These are phyloP conservation scores for Schizotus pectinicornis DNA, from an alignment of 2,888 invertebrate species.

Conservation along the genomic window DNA sequence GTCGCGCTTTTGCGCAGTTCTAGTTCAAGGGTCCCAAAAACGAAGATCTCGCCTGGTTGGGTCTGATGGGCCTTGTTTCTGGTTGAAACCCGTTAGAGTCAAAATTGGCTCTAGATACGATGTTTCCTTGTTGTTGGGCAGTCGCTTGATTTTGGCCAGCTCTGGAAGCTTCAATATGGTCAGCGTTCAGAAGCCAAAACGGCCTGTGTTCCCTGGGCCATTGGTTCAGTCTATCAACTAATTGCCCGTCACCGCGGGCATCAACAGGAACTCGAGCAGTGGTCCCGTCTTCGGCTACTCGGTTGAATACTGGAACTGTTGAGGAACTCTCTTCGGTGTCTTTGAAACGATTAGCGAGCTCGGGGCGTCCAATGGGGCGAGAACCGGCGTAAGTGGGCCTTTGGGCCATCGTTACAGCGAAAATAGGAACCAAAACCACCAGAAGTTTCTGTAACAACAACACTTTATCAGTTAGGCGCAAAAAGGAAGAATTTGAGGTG, in stretches of 20 bases:
- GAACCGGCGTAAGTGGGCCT: slow-evolving; percentile 70
- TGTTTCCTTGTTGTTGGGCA: slow-evolving; percentile 8
- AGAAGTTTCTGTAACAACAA: slow-evolving; percentile 37
- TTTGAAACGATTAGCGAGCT: slow-evolving; percentile 58
- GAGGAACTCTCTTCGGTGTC: slow-evolving; percentile 45
- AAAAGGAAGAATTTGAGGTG: too few relatives aligned
- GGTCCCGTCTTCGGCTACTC: slow-evolving; percentile 61
- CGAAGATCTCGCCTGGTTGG: slow-evolving; percentile 24
- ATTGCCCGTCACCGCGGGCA: slow-evolving; percentile 68
- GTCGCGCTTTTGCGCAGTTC: not conserved
- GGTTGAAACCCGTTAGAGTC: not conserved
- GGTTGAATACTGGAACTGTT: slow-evolving; percentile 54
- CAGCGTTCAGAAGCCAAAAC: slow-evolving; percentile 76
- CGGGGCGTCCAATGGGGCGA: slow-evolving; percentile 66
- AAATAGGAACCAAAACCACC: slow-evolving; percentile 27
- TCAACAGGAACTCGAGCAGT: slow-evolving; percentile 66
- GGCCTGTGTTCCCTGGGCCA: slow-evolving; percentile 73
- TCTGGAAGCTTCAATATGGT: slow-evolving; percentile 64
- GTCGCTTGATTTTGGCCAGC: not conserved
- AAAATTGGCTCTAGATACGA: slow-evolving; percentile 9
- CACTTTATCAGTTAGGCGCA: too few relatives aligned
- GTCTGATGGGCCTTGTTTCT: slow-evolving; percentile 25
- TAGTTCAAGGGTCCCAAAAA: slow-evolving; percentile 17
- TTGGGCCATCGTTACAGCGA: slow-evolving; percentile 58
- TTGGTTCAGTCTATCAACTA: slow-evolving; percentile 68